Percentiles rank a stretch among this genome's conserved stretches.
phyloP scores from a whole-genome alignment of 2,888 invertebrate genomes.

The Coleophora deauratella region DNA sequence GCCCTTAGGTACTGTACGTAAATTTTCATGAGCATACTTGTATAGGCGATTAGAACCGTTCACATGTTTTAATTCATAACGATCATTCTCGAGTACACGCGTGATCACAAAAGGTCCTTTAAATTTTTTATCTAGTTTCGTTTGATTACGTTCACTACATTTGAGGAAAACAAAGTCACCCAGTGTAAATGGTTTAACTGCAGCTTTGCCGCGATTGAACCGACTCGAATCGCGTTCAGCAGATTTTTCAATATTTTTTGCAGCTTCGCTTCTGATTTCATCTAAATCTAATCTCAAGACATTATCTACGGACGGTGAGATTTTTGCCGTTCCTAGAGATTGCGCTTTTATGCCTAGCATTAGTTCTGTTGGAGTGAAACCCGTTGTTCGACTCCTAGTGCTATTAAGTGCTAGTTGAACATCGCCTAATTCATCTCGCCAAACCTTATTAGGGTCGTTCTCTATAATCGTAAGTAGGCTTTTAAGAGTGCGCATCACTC shows the following conservation, averaged over 20 bases:
- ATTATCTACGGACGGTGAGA: not conserved
- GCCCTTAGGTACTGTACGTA: slow-evolving; percentile 14
- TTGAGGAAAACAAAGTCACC: slow-evolving; percentile 20
- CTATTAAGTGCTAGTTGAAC: slow-evolving; percentile 18
- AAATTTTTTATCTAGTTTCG: slow-evolving; percentile 16
- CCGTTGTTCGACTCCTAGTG: slow-evolving; percentile 3
- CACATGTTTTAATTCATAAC: slow-evolving; percentile 13
- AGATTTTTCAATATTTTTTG: not conserved
- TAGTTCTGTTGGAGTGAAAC: slow-evolving; percentile 8
- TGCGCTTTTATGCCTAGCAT: slow-evolving; percentile 14
- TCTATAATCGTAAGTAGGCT: slow-evolving; percentile 16
- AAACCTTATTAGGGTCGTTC: slow-evolving; percentile 9
- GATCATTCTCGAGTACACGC: slow-evolving; percentile 11
- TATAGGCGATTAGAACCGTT: slow-evolving; percentile 11
- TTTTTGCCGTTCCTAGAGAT: slow-evolving; percentile 9
- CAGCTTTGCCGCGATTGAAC: slow-evolving; percentile 11
- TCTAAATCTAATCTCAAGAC: no score
- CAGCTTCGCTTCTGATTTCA: not conserved
- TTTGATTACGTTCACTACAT: slow-evolving; percentile 17
- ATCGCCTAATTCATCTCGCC: slow-evolving; percentile 18
- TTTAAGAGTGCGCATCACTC: slow-evolving; percentile 16
- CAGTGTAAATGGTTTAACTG: slow-evolving; percentile 9
- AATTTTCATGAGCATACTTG: slow-evolving; percentile 19
- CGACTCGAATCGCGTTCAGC: not conserved
- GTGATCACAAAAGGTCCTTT: slow-evolving; percentile 12